Percentiles rank a stretch among this genome's conserved stretches.
Evolutionary conservation across 2,888 invertebrate species (phyloP).

Genomic region (Eretmocerus hayati): DNA sequence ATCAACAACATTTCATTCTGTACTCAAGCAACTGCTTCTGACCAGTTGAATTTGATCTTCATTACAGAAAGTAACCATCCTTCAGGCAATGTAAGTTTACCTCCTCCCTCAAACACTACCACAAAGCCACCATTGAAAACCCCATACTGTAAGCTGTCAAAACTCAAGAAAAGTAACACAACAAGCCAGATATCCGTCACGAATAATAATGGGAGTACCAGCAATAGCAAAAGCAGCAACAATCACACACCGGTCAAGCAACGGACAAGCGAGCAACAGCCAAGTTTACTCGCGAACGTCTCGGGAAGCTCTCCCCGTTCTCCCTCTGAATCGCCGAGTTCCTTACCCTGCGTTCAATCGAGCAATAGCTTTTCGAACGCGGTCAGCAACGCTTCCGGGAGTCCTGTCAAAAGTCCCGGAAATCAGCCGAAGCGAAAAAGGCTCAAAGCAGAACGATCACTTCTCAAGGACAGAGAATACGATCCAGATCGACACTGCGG

Average conservation of each 20-base stretch:
- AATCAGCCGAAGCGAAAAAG: slow-evolving; percentile 40
- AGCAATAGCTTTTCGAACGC: slow-evolving; percentile 17
- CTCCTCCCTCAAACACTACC: slow-evolving; percentile 38
- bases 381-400: slow-evolving; percentile 5
- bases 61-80: slow-evolving; percentile 42
- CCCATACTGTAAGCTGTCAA: slow-evolving; percentile 43
- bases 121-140: slow-evolving; percentile 38
- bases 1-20: too few species aligned
- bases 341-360: slow-evolving; percentile 28
- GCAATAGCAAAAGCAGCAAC: slow-evolving; percentile 24
- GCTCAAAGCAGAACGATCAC: slow-evolving; percentile 41
- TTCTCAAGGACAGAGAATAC: slow-evolving; percentile 58
- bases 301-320: slow-evolving; percentile 38
- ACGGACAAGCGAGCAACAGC: slow-evolving; percentile 26
- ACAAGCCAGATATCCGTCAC: slow-evolving; percentile 27
- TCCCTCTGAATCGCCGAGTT: slow-evolving; percentile 36
- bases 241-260: slow-evolving; percentile 37
- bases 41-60: too few species aligned
- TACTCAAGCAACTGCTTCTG: too few species aligned
- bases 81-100: slow-evolving; percentile 37
- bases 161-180: slow-evolving; percentile 38
- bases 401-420: slow-evolving; percentile 40
- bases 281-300: slow-evolving; percentile 27
- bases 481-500: slow-evolving; percentile 81
- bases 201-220: slow-evolving; percentile 10